Percentiles rank a stretch among this genome's conserved stretches.
Conservation (phyloP, 2,888 invertebrate species). For the Pachycephus smyrnensis region DNA sequence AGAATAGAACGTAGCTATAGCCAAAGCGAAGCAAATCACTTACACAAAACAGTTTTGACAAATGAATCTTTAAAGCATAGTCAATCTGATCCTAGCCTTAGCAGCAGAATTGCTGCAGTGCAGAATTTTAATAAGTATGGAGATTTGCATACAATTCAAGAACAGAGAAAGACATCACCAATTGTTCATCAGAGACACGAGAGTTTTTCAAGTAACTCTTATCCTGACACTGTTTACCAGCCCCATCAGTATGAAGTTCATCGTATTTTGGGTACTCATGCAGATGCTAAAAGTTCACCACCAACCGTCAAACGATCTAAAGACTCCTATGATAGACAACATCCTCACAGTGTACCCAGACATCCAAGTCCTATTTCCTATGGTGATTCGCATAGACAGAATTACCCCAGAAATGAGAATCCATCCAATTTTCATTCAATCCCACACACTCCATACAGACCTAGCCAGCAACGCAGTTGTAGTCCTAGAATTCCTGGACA, state of each 20-base stretch:
- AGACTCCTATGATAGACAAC: neutral
- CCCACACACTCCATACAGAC: neutral
- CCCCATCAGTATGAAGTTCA: neutral
- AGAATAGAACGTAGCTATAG: slow-evolving; percentile 15
- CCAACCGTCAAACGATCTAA: neutral
- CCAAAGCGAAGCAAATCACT: slow-evolving; percentile 10
- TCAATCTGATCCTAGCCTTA: slow-evolving; percentile 16
- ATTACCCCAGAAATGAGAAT: neutral
- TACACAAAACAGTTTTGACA: slow-evolving; percentile 2
- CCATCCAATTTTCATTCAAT: neutral
- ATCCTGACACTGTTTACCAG: neutral
- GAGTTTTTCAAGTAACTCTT: neutral
- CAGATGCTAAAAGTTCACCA: neutral
- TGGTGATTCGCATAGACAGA: neutral
- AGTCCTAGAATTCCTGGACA: neutral
- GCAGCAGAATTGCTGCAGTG: neutral
- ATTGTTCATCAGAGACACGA: neutral
- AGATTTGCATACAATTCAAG: neutral
- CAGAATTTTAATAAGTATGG: neutral
- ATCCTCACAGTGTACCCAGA: neutral
- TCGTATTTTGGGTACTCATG: neutral
- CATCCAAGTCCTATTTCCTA: neutral
- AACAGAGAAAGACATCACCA: neutral
- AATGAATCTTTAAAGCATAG: slow-evolving; percentile 17
- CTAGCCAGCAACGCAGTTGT: neutral